These are phyloP conservation scores for Loris lydekkerianus DNA, from an alignment of 2,797 vertebrate genomes.

Conservation along the genomic window DNA sequence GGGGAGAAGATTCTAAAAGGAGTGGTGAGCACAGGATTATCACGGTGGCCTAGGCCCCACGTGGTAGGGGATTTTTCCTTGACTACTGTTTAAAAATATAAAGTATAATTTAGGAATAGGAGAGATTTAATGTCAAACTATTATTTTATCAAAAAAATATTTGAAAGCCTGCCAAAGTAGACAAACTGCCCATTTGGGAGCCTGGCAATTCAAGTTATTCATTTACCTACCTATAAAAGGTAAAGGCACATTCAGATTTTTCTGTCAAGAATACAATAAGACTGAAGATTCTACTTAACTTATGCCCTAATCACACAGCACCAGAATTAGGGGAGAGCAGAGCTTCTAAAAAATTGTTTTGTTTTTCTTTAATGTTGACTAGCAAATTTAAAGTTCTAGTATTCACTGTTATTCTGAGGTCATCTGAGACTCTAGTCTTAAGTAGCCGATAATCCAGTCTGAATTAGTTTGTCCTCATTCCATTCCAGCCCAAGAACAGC, in stretches of 20 bases:
- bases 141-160: background rate
- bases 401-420: background rate
- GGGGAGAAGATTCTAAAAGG: background rate
- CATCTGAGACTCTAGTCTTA: background rate
- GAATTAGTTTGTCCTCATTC: background rate
- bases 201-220: background rate
- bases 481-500: background rate
- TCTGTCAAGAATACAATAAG: background rate
- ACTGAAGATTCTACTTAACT: background rate
- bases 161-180: background rate
- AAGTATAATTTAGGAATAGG: background rate
- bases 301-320: rapidly evolving
- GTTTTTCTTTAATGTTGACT: too few species aligned
- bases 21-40: background rate
- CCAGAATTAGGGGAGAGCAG: background rate
- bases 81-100: background rate
- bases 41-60: rapidly evolving
- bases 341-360: background rate
- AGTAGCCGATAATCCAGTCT: background rate
- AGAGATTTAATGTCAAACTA: background rate
- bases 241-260: background rate
- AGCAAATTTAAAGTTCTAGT: background rate
- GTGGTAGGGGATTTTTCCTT: background rate
- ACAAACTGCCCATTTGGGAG: background rate
- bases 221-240: background rate